phyloP scores from a whole-genome alignment of 2,113 vertebrate species.

The Myodes glareolus region DNA sequence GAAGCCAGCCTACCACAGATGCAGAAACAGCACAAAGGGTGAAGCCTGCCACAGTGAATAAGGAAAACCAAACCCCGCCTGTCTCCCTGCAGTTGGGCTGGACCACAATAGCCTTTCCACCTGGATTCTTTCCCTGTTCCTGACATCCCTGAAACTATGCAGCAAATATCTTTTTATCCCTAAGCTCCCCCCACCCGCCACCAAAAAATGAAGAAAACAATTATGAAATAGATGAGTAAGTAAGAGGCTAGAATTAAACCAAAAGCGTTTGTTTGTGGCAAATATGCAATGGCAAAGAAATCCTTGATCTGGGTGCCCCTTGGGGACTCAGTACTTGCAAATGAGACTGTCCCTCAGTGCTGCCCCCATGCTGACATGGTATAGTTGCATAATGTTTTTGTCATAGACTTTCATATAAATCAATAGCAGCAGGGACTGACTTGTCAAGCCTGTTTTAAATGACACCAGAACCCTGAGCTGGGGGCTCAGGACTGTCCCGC shows the following conservation, averaged over 20 bases:
- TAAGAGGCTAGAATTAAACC: background rate
- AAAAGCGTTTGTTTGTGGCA: conserved; percentile 41
- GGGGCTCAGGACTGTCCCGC: conserved; percentile 30
- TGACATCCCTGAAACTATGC: background rate
- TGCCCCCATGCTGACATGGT: conserved; percentile 27
- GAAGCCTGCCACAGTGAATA: background rate
- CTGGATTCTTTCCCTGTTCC: background rate
- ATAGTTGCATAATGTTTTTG: conserved; percentile 67
- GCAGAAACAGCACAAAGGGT: background rate
- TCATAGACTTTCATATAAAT: conserved; percentile 79
- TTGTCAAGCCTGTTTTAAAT: conserved; percentile 74
- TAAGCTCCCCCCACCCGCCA: too few species aligned
- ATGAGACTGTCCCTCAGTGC: conserved; percentile 70
- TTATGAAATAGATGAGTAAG: background rate
- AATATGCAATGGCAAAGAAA: conserved; percentile 24
- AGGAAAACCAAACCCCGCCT: background rate
- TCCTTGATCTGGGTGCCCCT: background rate
- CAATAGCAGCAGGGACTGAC: conserved; percentile 69
- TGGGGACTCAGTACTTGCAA: conserved; percentile 63
- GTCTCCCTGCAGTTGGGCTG: background rate
- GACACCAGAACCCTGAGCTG: conserved; percentile 5
- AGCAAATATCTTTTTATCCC: background rate
- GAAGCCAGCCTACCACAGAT: background rate
- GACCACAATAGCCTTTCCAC: background rate
- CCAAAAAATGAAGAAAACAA: background rate